Evolutionary conservation across 1,140 invertebrate species (phyloP), one percentile per base, ranked within the genome.

Genomic region (Potamilus streckersoni): DNA sequence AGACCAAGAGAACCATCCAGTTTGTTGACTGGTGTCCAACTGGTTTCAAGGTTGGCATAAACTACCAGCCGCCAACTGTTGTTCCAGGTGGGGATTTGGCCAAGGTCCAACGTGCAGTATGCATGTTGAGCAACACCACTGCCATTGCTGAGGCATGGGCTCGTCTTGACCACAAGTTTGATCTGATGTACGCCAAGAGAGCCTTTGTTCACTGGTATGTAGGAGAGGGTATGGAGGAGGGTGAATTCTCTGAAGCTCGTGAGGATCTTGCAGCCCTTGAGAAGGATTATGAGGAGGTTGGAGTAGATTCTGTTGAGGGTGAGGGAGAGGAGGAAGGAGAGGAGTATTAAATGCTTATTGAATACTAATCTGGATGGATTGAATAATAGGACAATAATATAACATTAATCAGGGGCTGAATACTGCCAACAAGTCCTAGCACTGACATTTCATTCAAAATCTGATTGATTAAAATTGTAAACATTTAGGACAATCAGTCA

Each of bases 21-120:
- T 96, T 96, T 88, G 95, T 96, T 59, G 95, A 96, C 91, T 96
- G 95, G 95, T 96, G 95, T 90, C 95, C 95, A 65, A 96, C 95
- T 83, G 95, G 95, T 16, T 85, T 86, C 78, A 86, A 86, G 74
- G 85, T 86, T 13, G 83, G 83, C n/a, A 85, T 88, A 73, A 88
- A 88, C 78, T 86, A 87, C 75, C 86, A 88, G 75, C 87, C 87
- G 58, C 85, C 87, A 58, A 95, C 94, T 79, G 81, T 83, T 67
- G 83, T 86, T 92, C 85, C 94, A 92, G 86, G 94, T 92, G 69
- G 93, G 92, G 91, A 93, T 93, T 82, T 93, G 74, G 91, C 92
- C 31, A 91, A 91, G 83, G 90, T 91, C 8, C 88, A 80, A 38
- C 77, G 94, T 92, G 85, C 93, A 91, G 73, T 95, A 91, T 92